Evolutionary conservation across 2,888 invertebrate genomes (phyloP).

Genomic region (Habroteleia sp.): DNA sequence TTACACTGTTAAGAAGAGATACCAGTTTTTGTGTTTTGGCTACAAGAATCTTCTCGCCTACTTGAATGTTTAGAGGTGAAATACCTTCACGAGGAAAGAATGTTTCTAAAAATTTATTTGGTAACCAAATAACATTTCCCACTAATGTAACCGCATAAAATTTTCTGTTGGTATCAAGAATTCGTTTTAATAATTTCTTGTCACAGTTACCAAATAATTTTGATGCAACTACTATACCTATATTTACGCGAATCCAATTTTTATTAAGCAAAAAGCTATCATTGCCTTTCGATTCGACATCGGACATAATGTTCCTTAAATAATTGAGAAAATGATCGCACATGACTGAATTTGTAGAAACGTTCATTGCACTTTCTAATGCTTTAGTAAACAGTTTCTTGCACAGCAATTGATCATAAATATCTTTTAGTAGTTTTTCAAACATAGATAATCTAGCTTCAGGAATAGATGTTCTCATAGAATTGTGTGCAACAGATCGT

Average conservation of each 20-base stretch:
- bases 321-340: slow-evolving; percentile 86
- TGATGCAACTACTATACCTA: slow-evolving; percentile 86
- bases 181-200: slow-evolving; percentile 87
- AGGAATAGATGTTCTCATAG: slow-evolving; percentile 84
- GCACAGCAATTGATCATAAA: slow-evolving; percentile 86
- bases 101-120: slow-evolving; percentile 89
- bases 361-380: slow-evolving; percentile 80
- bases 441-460: slow-evolving; percentile 86
- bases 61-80: slow-evolving; percentile 66
- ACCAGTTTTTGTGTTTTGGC: slow-evolving; percentile 71
- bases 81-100: slow-evolving; percentile 82
- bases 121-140: slow-evolving; percentile 92
- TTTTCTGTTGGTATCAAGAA: slow-evolving; percentile 90
- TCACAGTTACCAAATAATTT: slow-evolving; percentile 90
- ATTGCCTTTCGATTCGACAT: slow-evolving; percentile 84
- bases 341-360: slow-evolving; percentile 82
- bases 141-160: slow-evolving; percentile 89
- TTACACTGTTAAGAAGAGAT: slow-evolving; percentile 80
- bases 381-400: slow-evolving; percentile 82
- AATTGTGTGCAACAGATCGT: slow-evolving; percentile 85
- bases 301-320: slow-evolving; percentile 84
- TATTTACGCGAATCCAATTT: slow-evolving; percentile 85
- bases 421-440: slow-evolving; percentile 86
- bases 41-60: slow-evolving; percentile 74
- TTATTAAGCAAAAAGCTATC: slow-evolving; percentile 82